Conservation (phyloP, 2,113 vertebrate genomes). For the Rhombomys opimus region DNA sequence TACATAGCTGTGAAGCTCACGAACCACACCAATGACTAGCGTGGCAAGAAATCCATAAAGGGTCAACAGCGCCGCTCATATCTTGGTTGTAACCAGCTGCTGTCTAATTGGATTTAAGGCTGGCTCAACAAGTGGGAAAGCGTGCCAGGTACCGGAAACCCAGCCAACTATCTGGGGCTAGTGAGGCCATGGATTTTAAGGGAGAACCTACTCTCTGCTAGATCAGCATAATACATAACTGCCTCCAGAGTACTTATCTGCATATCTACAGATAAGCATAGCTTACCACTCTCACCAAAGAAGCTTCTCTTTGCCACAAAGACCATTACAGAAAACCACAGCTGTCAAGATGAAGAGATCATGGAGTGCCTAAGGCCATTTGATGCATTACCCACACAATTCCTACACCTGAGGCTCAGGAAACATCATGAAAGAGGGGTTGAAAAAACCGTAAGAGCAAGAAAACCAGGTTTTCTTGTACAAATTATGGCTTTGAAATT, state of each 20-base stretch:
- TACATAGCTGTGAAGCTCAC: not conserved
- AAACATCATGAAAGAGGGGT: not conserved
- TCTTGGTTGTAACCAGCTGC: not conserved
- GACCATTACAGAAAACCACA: not conserved
- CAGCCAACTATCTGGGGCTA: not conserved
- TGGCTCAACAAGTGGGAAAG: not conserved
- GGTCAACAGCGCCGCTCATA: not conserved
- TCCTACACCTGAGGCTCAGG: not conserved
- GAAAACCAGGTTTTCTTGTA: not conserved
- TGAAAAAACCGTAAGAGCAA: not conserved
- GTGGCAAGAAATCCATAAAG: not conserved
- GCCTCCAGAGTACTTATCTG: not conserved
- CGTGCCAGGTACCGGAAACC: not conserved
- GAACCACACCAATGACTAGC: not conserved
- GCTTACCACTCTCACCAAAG: not conserved
- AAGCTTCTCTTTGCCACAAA: not conserved
- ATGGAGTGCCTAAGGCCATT: not conserved
- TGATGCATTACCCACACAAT: not conserved
- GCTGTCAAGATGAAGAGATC: no score
- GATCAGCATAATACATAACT: not conserved
- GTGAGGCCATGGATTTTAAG: not conserved
- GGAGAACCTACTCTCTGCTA: no score
- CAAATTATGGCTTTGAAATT: no score
- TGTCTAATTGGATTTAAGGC: not conserved
- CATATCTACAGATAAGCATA: not conserved